Conservation (phyloP, 2,113 vertebrate genomes). For the Lophochroa leadbeateri region DNA sequence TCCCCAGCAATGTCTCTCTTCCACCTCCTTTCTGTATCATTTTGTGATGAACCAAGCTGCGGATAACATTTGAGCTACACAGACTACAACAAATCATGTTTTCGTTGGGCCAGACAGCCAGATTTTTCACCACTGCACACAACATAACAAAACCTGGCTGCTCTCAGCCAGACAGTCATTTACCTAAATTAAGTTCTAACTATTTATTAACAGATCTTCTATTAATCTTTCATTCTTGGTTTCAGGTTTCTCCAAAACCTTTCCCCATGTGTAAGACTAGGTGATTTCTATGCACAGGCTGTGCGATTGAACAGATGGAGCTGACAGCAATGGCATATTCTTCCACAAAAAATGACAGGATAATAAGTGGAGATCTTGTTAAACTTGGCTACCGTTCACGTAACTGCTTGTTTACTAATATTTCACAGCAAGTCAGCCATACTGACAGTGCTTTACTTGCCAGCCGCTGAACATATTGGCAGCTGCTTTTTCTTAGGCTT, state of each 20-base stretch:
- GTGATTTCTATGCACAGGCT: neutral
- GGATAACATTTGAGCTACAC: neutral
- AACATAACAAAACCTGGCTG: neutral
- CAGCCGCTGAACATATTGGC: neutral
- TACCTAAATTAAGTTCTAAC: neutral
- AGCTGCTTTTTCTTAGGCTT: neutral
- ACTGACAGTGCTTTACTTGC: neutral
- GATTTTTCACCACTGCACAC: neutral
- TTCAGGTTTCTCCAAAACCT: neutral
- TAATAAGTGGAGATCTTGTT: constrained; percentile 55
- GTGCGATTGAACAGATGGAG: constrained; percentile 42
- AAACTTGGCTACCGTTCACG: constrained; percentile 21
- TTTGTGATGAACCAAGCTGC: neutral
- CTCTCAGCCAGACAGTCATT: neutral
- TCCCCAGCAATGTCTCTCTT: neutral
- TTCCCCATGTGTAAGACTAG: neutral
- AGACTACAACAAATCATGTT: neutral
- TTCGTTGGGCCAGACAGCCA: neutral
- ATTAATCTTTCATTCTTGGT: neutral
- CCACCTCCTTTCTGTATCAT: neutral
- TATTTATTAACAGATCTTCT: neutral
- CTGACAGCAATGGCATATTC: constrained; percentile 34
- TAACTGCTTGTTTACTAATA: constrained; percentile 53
- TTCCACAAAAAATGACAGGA: constrained; percentile 39
- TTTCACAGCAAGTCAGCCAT: constrained; percentile 16